Percentiles rank a stretch among this genome's conserved stretches.
These are phyloP conservation scores for Ataeniobius toweri DNA, from an alignment of 2,797 vertebrate species.

Conservation along the genomic window DNA sequence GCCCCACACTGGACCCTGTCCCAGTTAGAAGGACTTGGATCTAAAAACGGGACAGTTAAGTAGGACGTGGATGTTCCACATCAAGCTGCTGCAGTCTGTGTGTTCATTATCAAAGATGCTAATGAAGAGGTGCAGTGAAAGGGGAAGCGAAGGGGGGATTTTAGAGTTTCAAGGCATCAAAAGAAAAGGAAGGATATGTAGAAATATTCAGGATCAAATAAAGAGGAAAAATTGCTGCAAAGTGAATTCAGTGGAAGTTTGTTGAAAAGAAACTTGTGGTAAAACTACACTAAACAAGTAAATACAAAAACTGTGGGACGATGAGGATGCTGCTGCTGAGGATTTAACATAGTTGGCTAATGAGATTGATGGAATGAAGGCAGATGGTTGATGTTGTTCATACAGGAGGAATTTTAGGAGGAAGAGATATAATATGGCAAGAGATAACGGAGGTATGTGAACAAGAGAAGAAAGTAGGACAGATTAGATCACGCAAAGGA, in stretches of 20 bases:
- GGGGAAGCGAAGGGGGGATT: neutral
- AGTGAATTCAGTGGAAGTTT: neutral
- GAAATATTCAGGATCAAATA: constrained; percentile 15
- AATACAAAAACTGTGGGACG: neutral
- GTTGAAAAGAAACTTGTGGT: neutral
- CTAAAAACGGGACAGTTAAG: constrained; percentile 64
- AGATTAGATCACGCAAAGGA: constrained; percentile 51
- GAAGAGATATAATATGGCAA: constrained; percentile 10
- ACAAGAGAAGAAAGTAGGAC: constrained; percentile 50
- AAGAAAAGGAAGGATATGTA: constrained; percentile 4
- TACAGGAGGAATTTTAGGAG: constrained; percentile 10
- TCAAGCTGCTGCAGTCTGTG: constrained; percentile 25
- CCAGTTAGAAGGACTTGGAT: constrained; percentile 59
- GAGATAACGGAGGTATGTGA: constrained; percentile 37
- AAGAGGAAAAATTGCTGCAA: neutral
- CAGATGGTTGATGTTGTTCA: constrained; percentile 22
- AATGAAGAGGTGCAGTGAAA: constrained; percentile 20
- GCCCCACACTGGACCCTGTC: constrained; percentile 57
- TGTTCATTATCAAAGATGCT: constrained; percentile 40
- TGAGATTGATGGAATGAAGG: neutral
- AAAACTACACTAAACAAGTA: neutral
- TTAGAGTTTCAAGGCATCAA: neutral
- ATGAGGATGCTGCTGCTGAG: neutral
- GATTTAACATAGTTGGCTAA: neutral
- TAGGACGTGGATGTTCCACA: constrained; percentile 57